Percentiles rank a stretch among this genome's conserved stretches.
These are phyloP conservation scores for Alauda arvensis DNA, from an alignment of 2,797 vertebrate species.

Conservation along the genomic window DNA sequence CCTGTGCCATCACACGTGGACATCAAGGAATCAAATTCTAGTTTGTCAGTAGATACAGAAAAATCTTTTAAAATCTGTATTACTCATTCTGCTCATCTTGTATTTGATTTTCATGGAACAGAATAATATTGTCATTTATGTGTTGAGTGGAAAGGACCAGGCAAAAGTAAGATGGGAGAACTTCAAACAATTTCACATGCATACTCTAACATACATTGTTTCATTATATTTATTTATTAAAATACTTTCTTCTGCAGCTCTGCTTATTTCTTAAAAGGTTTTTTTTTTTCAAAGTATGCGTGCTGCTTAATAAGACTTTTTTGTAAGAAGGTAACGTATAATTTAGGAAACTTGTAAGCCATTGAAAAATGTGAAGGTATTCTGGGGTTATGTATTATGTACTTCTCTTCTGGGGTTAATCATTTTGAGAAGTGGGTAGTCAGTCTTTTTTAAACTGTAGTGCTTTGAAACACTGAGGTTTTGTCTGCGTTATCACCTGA, in stretches of 20 bases:
- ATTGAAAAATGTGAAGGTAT: neutral
- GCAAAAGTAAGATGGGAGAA: neutral
- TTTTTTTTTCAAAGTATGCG: neutral
- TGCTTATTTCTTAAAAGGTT: neutral
- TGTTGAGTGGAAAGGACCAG: neutral
- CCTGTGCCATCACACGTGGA: rapidly evolving
- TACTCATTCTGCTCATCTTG: neutral
- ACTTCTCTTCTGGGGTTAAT: neutral
- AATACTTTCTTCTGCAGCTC: neutral
- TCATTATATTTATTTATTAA: neutral
- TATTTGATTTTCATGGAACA: neutral
- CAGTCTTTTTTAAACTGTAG: neutral
- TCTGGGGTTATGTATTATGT: neutral
- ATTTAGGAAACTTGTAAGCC: neutral
- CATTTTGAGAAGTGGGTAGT: neutral
- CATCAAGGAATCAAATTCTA: neutral
- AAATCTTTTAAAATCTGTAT: neutral
- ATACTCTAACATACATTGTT: neutral
- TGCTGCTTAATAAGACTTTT: neutral
- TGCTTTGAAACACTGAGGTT: neutral
- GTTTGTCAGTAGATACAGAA: neutral
- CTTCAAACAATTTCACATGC: neutral
- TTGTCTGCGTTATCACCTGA: neutral
- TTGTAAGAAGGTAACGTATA: neutral
- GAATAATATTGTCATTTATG: neutral